Conservation (phyloP, 1,140 invertebrate species). For the Homarus americanus region DNA sequence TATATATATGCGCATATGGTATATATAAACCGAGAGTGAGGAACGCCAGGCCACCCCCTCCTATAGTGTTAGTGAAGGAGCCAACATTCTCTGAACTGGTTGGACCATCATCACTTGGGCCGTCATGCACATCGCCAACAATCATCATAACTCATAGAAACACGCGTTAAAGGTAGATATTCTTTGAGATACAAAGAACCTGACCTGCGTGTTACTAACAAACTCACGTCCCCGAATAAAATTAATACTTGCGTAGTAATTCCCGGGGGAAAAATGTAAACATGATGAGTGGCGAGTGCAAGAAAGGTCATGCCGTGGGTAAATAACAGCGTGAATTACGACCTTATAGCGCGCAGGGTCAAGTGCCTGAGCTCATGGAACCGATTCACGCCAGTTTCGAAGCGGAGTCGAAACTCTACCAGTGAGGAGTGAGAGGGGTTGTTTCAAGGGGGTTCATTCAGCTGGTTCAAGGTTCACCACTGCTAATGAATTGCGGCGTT, state of each 20-base stretch:
- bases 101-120: not conserved
- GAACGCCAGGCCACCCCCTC: too few relatives aligned
- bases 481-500: too few relatives aligned
- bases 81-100: too few relatives aligned
- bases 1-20: too few relatives aligned
- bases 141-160: not conserved
- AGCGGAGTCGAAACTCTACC: too few relatives aligned
- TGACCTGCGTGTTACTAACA: not conserved
- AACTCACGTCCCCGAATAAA: not conserved
- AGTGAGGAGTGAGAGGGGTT: too few relatives aligned
- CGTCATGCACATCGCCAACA: not conserved
- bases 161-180: conserved; percentile 3
- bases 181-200: not conserved
- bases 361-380: not conserved
- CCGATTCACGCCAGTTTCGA: not conserved
- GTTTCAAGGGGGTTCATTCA: too few relatives aligned
- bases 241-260: not conserved
- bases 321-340: not conserved
- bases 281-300: not conserved
- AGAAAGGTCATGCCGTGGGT: not conserved
- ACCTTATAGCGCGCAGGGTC: not conserved
- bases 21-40: too few relatives aligned
- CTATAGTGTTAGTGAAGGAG: too few relatives aligned
- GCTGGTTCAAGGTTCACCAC: too few relatives aligned
- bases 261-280: not conserved